These are phyloP conservation scores for Sebastes hubbsi DNA, from an alignment of 2,797 vertebrate species.

Conservation along the genomic window DNA sequence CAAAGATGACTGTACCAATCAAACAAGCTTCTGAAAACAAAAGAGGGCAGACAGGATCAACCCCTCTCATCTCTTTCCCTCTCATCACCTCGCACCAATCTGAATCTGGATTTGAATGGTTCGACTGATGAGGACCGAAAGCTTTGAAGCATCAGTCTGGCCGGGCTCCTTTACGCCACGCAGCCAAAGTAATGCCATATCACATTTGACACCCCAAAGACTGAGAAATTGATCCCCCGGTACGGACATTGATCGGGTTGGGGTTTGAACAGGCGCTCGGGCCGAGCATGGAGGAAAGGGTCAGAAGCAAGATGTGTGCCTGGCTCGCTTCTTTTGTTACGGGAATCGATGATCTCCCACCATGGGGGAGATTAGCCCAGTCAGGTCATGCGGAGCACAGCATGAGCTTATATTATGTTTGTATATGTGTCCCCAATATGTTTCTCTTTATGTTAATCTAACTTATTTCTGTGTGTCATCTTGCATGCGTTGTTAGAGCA, in stretches of 20 bases:
- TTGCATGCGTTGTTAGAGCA: neutral
- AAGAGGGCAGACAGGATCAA: neutral
- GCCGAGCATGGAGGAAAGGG: conserved; percentile 44
- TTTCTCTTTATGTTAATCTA: neutral
- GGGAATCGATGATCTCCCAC: conserved; percentile 70
- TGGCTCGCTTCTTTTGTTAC: conserved; percentile 65
- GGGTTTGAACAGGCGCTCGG: conserved; percentile 58
- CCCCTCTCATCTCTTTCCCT: conserved; percentile 28
- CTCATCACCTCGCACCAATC: conserved; percentile 30
- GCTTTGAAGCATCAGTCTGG: conserved; percentile 65
- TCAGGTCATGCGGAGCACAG: conserved; percentile 47
- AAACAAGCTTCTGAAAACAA: conserved; percentile 2
- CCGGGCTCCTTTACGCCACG: conserved; percentile 25
- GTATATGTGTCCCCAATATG: neutral
- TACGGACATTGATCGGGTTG: conserved; percentile 67
- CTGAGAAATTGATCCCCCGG: conserved; percentile 69
- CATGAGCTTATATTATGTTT: conserved; percentile 16
- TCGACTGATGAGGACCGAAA: conserved; percentile 44
- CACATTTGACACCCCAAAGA: conserved; percentile 68
- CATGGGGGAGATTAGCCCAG: conserved; percentile 58
- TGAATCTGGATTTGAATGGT: conserved; percentile 53
- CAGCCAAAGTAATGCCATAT: conserved; percentile 60
- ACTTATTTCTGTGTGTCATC: neutral
- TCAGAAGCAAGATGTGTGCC: conserved; percentile 52
- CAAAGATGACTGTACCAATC: conserved; percentile 8